These are phyloP conservation scores for Oreamnos americanus DNA, from an alignment of 2,113 vertebrate species.

Conservation along the genomic window DNA sequence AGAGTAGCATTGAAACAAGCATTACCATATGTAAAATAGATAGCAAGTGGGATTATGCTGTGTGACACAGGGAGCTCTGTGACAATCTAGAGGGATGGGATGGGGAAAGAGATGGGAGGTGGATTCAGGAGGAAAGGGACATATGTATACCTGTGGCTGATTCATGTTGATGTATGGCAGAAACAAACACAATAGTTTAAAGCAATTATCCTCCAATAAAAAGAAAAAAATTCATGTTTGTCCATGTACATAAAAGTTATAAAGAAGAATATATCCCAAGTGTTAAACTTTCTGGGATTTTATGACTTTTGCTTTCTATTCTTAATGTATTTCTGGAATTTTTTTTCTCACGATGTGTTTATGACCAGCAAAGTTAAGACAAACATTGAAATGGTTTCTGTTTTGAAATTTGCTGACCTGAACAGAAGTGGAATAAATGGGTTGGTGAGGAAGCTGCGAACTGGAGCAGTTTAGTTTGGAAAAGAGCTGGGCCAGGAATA, in stretches of 20 bases:
- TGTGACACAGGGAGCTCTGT: neutral
- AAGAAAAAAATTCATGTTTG: neutral
- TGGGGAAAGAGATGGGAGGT: neutral
- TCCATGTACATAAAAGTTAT: neutral
- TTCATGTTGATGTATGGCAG: neutral
- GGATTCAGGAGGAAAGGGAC: neutral
- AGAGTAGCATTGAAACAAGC: neutral
- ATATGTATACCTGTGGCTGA: neutral
- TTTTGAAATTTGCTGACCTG: neutral
- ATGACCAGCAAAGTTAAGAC: slow-evolving; percentile 16
- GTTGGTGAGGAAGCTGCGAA: neutral
- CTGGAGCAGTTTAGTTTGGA: neutral
- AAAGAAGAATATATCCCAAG: neutral
- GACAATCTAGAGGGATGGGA: neutral
- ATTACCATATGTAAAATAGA: neutral
- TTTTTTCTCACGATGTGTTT: neutral
- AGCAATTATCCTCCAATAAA: neutral
- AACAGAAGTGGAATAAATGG: neutral
- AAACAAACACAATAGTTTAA: neutral
- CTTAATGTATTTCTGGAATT: neutral
- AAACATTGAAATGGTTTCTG: slow-evolving; percentile 12
- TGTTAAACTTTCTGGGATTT: neutral
- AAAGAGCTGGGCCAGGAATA: neutral
- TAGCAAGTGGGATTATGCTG: neutral
- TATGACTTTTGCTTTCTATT: neutral